Base-by-base conservation (phyloP, 2,113 vertebrate genomes). In the Lepus europaeus region DNA sequence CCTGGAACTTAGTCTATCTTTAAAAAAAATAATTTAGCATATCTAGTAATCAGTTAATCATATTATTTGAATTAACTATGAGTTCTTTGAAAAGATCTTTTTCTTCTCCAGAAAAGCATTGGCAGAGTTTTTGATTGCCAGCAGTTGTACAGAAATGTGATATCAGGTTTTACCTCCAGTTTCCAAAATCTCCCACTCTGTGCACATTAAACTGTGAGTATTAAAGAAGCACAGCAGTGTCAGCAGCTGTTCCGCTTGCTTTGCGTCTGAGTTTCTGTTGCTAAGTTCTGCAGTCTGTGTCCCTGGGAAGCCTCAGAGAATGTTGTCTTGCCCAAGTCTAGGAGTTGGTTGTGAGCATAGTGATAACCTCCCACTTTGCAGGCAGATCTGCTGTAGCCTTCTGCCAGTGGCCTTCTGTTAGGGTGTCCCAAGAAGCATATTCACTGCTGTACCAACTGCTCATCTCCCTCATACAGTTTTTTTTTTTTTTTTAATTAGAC, bases 1-100 rank as follows among this genome's bases (percentile, higher is more conserved):
- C 81, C 79, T 90, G 95, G 90, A 87, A 39, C 10, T 87, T 10
- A 45, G 31, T 87, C 87, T 87, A 36, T 36, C 36, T 36, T 36
- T 36, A 36, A 36, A 36, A 36, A 39, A 92, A 73, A 61, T 33
- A 85, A 70, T n/a, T 53, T 11, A 94, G 59, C 9, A 5, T 59
- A 49, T 45, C 8, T 76, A 9, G 68, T 66, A 68, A 73, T 69
- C 59, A 74, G 33, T 69, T 53, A n/a, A 66, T 63, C 19, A 9
- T 51, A 20, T 80, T 45, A 39, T 20, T 68, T 82, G 77, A 89
- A 81, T 20, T 39, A 92, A 61, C 2, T 72, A 83, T 53, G 73
- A 39, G 16, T 31, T 79, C 68, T 81, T 51, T 53, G 23, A 68
- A 91, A 77, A 22, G 22, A 86, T 73, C 31, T n/a, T 3, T n/a